A percentile compares a stretch with the other conserved stretches of the same genome.
phyloP scores from a whole-genome alignment of 2,113 vertebrate species.

The Engystomops pustulosus region DNA sequence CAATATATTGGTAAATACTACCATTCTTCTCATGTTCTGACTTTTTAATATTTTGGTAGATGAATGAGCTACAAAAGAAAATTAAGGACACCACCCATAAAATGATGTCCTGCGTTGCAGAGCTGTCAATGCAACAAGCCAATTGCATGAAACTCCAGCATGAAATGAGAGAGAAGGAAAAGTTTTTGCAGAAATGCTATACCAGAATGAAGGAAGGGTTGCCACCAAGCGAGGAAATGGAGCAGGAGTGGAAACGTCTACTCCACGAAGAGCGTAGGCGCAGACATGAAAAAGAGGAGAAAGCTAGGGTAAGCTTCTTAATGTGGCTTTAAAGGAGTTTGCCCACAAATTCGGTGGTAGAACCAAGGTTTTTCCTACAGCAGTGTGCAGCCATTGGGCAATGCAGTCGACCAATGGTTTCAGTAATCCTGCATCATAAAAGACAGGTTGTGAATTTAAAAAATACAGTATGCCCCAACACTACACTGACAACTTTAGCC shows the following conservation, averaged over 20 bases:
- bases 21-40: neutral
- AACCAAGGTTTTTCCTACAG: too few species aligned
- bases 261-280: conserved; percentile 74
- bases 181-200: conserved; percentile 79
- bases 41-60: conserved; percentile 69
- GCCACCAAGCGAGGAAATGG: conserved; percentile 77
- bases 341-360: too few species aligned
- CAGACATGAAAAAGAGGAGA: conserved; percentile 71
- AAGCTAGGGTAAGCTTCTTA: conserved; percentile 73
- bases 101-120: conserved; percentile 82
- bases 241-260: conserved; percentile 77
- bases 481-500: too few species aligned
- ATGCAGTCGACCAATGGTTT: too few species aligned
- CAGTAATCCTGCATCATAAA: too few species aligned
- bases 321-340: neutral
- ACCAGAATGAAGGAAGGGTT: conserved; percentile 79
- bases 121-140: conserved; percentile 87
- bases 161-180: conserved; percentile 81
- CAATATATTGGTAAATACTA: neutral
- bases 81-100: conserved; percentile 76
- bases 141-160: conserved; percentile 79
- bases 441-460: too few species aligned
- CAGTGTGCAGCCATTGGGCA: too few species aligned
- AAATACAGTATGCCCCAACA: too few species aligned
- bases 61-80: conserved; percentile 74